Base-by-base conservation (phyloP, 2,888 invertebrate species). In the Deilephila elpenor region DNA sequence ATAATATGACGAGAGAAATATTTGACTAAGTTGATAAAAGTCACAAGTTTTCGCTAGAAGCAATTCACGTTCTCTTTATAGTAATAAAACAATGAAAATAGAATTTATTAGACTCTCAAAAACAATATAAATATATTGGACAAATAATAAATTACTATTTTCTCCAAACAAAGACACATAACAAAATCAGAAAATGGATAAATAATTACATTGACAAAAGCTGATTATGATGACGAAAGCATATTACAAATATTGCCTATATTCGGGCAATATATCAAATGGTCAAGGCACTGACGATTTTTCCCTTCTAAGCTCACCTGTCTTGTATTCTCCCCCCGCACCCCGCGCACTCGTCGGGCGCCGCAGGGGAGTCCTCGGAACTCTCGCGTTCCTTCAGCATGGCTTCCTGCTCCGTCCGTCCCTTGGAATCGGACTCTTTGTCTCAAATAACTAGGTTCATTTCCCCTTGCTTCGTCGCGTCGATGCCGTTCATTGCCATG, bases 321-420 rank as follows among this genome's bases (percentile, higher is more conserved):
- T 96, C 96, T 78, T 96, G 95, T 78, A 96, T 96, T 80, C 95
- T 88, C 34, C 95, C 95, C 79, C 96, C 96, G 86, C 96, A 96
- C 25, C 96, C 96, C 77, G 96, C 96, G 84, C 96, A 96, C 87
- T 93, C 93, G 82, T 94, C 94, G 5, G 94, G 93, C 64, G 88
- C 82, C 62, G 87, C 84, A 70, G 94, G 93, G 74, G 94, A 94
- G 74, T 89, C 91, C 83, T 91, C 91, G 88, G 95, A 92, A 88
- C 95, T 93, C 83, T 96, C 95, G 74, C 96, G 95, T 89, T 97
- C 97, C 91, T 97, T 97, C 91, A 97, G 92, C 97, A 97, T 97
- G 78, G 85, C 85, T 84, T 88, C 85, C 79, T 86, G 85, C 75
- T 87, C 87, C 83, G 84, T 85, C 80, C 82, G 86, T 83, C 81